Base-by-base conservation (phyloP, 2,888 invertebrate species). In the Drosophila hamatofila region DNA sequence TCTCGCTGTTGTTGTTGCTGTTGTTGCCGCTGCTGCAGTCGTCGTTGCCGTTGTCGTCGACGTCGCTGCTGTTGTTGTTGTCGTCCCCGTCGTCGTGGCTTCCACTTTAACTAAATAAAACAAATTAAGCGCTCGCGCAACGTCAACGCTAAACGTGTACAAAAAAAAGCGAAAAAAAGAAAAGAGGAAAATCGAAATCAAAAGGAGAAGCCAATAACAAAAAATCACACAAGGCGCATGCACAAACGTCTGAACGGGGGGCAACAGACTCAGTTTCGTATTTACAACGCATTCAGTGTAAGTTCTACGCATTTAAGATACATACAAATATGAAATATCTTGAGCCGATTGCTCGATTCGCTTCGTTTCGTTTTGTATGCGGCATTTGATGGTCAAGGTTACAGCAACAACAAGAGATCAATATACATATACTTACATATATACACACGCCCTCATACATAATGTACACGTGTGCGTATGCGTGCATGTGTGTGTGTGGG, bases 361-460 rank as follows among this genome's bases (percentile, higher is more conserved):
- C 18, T 39, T 55, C 35, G 39, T 48, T 65, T 48, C 41, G 56
- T 42, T 42, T 56, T 48, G 66, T 46, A 52, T 75, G 51, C 56
- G 64, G 66, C 55, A 55, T 81, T 78, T 81, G 87, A 72, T 81
- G 87, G 87, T 84, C 87, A 84, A 84, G 84, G 84, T 84, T 84
- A 81, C 79, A 72, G 27, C 55, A 69, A 59, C 68, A 75, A 77
- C 54, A 63, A 67, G 55, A 58, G 58, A 78, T 71, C 71, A 75
- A 78, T 66, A 78, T 69, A 55, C 41, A 56, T 25, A 70, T 12
- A 56, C 25, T 30, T 44, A 56, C 33, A 70, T 7, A 55, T n/a
- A 35, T 3, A 23, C 16, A 16, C 48, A 27, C 48, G n/a, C 48
- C 27, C 27, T n/a, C 48, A 48, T 57, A 44, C 11, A 25, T 41